Conservation (phyloP, 2,888 invertebrate genomes). For the Caenorhabditis virilis region DNA sequence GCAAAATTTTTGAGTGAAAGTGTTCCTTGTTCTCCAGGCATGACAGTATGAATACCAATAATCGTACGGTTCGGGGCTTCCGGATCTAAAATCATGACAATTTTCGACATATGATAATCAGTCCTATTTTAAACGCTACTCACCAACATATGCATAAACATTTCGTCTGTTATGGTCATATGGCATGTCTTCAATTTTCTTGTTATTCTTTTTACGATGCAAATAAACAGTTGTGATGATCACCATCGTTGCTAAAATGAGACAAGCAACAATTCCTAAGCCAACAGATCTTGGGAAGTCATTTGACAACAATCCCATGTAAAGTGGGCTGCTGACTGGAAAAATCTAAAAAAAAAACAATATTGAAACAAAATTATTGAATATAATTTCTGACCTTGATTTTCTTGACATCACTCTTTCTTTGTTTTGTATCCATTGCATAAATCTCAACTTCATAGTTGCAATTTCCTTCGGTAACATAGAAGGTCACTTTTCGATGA, state of each 20-base stretch:
- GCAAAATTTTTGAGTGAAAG: no score
- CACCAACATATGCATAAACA: conserved; percentile 31
- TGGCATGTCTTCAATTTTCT: conserved; percentile 17
- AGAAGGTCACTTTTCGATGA: conserved; percentile 39
- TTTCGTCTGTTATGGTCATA: conserved; percentile 19
- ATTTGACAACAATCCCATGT: conserved; percentile 23
- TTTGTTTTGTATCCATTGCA: conserved; percentile 41
- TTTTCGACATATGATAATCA: no score
- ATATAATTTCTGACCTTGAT: conserved; percentile 12
- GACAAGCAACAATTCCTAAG: conserved; percentile 6
- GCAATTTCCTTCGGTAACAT: conserved; percentile 42
- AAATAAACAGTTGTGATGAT: no score
- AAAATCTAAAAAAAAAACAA: conserved; percentile 17
- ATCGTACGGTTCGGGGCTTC: no score
- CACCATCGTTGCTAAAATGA: conserved; percentile 3
- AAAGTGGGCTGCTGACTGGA: conserved; percentile 17
- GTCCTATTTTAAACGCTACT: neutral
- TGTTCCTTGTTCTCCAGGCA: no score
- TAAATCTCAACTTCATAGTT: conserved; percentile 44
- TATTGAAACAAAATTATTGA: no score
- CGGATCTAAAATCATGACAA: no score
- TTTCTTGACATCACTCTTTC: conserved; percentile 34
- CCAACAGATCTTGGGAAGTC: conserved; percentile 17
- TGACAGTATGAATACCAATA: no score
- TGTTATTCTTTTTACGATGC: conserved; percentile 5